These are phyloP conservation scores for Gallinago media DNA, from an alignment of 2,113 vertebrate genomes.

Conservation along the genomic window DNA sequence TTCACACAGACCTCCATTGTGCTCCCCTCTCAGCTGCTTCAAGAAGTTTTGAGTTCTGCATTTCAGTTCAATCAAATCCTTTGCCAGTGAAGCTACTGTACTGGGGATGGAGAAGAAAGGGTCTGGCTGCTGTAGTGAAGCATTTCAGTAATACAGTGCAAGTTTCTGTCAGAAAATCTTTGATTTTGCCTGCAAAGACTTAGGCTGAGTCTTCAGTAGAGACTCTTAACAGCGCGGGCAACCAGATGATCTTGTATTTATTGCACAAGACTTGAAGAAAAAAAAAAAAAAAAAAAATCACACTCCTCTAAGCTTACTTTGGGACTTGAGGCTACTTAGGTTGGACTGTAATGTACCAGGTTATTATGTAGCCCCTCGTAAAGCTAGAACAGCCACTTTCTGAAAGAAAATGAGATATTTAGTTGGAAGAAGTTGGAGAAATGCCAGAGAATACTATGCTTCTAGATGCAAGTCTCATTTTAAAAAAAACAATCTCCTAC, in stretches of 20 bases:
- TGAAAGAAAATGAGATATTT: neutral
- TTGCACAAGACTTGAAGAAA: neutral
- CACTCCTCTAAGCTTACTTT: neutral
- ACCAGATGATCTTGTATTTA: neutral
- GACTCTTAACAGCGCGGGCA: neutral
- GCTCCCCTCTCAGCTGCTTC: slow-evolving; percentile 17
- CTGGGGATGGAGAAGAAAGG: neutral
- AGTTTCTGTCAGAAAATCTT: neutral
- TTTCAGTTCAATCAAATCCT: neutral
- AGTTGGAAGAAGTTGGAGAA: neutral
- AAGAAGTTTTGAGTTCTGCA: neutral
- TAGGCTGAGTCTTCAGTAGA: neutral
- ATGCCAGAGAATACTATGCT: neutral
- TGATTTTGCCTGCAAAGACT: neutral
- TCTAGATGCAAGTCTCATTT: neutral
- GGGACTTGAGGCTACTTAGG: neutral
- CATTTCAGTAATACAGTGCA: neutral
- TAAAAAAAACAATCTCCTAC: neutral
- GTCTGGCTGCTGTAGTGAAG: neutral
- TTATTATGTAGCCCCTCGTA: neutral
- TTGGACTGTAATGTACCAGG: neutral
- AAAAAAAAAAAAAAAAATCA: neutral
- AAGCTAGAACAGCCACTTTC: neutral
- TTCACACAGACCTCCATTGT: neutral
- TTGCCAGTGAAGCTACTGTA: neutral